Evolutionary conservation across 2,113 vertebrate genomes (phyloP).

Genomic region (Istiophorus platypterus): DNA sequence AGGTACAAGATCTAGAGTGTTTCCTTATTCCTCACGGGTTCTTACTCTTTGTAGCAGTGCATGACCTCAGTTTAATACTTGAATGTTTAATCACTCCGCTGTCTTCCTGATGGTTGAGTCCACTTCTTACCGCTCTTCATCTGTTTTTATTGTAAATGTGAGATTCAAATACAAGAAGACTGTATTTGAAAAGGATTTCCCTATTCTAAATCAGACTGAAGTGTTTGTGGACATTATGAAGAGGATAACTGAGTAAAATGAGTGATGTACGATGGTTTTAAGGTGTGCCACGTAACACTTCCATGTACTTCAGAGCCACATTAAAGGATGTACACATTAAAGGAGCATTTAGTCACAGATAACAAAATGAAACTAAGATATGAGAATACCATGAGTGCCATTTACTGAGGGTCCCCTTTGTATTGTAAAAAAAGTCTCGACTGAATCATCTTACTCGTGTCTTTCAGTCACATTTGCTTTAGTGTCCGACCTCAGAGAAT

Average conservation of each 20-base stretch:
- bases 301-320: conserved; percentile 48
- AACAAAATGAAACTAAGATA: conserved; percentile 29
- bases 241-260: conserved; percentile 13
- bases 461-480: conserved; percentile 17
- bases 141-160: conserved; percentile 35
- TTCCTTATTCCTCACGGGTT: conserved; percentile 3
- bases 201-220: conserved; percentile 45
- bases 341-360: conserved; percentile 35
- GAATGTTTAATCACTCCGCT: conserved; percentile 44
- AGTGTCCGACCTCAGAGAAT: conserved; percentile 6
- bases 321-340: conserved; percentile 47
- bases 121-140: conserved; percentile 22
- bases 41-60: conserved; percentile 6
- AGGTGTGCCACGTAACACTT: conserved; percentile 34
- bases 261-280: conserved; percentile 25
- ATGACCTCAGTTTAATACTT: conserved; percentile 44
- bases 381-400: not conserved
- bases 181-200: conserved; percentile 28
- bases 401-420: conserved; percentile 4
- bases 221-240: conserved; percentile 22
- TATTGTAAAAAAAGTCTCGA: conserved; percentile 2
- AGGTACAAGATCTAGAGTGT: conserved; percentile 20
- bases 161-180: conserved; percentile 43
- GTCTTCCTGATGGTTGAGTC: conserved; percentile 29
- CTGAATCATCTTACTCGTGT: conserved; percentile 8